Conservation (phyloP, 2,888 invertebrate genomes). For the Chaetogeoica ovagalla region DNA sequence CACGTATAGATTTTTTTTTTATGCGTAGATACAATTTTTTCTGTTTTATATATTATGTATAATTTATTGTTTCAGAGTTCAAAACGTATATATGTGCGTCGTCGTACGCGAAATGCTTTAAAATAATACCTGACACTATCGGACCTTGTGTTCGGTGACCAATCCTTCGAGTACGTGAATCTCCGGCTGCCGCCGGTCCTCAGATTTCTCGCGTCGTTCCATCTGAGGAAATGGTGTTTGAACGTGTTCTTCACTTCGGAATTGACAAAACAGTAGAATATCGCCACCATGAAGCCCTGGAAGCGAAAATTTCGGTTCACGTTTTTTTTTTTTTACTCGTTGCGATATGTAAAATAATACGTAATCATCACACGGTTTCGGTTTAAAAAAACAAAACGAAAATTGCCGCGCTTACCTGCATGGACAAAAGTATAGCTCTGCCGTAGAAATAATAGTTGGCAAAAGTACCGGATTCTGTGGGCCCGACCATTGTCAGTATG, state of each 20-base stretch:
- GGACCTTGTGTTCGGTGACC: conserved; percentile 65
- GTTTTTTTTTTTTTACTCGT: too few species aligned
- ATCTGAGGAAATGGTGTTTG: conserved; percentile 77
- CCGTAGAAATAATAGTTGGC: conserved; percentile 76
- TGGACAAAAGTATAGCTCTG: conserved; percentile 81
- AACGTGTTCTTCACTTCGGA: conserved; percentile 86
- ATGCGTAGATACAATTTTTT: too few species aligned
- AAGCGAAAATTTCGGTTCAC: background rate
- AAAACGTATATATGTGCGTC: too few species aligned
- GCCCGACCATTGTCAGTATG: conserved; percentile 80
- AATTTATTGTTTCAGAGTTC: too few species aligned
- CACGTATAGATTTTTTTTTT: too few species aligned
- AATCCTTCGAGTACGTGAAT: conserved; percentile 74
- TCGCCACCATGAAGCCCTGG: conserved; percentile 85
- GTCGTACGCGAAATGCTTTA: background rate
- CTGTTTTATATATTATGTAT: too few species aligned
- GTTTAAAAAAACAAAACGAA: too few species aligned
- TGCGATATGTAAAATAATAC: too few species aligned
- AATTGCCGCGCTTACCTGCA: conserved; percentile 81
- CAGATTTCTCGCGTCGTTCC: conserved; percentile 71
- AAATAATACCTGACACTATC: conserved; percentile 59
- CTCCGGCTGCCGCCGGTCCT: conserved; percentile 66
- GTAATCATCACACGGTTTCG: too few species aligned
- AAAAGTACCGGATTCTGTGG: conserved; percentile 71
- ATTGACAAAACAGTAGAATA: conserved; percentile 91